Percentiles rank a stretch among this genome's conserved stretches.
These are phyloP conservation scores for Molossus molossus DNA, from an alignment of 2,797 vertebrate genomes.

Conservation along the genomic window DNA sequence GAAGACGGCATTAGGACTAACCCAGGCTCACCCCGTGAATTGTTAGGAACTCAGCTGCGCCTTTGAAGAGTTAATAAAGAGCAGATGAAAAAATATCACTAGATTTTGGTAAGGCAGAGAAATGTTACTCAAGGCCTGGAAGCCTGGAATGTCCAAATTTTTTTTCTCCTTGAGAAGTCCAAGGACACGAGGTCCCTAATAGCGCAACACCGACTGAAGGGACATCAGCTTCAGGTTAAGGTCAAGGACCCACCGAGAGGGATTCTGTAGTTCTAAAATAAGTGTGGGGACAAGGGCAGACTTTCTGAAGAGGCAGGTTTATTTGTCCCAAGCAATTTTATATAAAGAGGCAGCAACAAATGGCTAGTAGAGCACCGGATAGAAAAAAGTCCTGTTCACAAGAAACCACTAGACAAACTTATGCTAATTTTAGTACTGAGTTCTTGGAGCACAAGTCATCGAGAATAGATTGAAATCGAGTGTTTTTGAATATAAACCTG, in stretches of 20 bases:
- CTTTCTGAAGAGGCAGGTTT: background rate
- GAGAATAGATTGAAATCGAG: conserved; percentile 49
- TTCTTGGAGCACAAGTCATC: background rate
- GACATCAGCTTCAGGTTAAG: background rate
- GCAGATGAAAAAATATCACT: background rate
- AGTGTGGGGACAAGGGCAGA: background rate
- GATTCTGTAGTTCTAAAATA: background rate
- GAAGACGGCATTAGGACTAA: background rate
- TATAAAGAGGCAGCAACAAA: background rate
- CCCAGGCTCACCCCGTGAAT: background rate
- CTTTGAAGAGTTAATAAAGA: background rate
- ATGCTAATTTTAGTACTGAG: conserved; percentile 17
- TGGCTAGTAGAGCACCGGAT: background rate
- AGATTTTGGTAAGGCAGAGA: conserved; percentile 50
- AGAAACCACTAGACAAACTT: conserved; percentile 32
- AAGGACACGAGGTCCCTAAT: background rate
- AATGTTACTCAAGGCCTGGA: background rate
- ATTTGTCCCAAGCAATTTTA: conserved; percentile 29
- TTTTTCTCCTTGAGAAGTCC: background rate
- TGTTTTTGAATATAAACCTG: conserved; percentile 17
- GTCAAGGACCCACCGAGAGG: background rate
- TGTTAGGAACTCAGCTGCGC: background rate
- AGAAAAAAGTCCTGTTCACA: background rate
- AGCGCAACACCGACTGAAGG: background rate
- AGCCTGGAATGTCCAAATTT: background rate